These are phyloP conservation scores for Apeltes quadracus DNA, from an alignment of 2,113 vertebrate genomes.

Conservation along the genomic window DNA sequence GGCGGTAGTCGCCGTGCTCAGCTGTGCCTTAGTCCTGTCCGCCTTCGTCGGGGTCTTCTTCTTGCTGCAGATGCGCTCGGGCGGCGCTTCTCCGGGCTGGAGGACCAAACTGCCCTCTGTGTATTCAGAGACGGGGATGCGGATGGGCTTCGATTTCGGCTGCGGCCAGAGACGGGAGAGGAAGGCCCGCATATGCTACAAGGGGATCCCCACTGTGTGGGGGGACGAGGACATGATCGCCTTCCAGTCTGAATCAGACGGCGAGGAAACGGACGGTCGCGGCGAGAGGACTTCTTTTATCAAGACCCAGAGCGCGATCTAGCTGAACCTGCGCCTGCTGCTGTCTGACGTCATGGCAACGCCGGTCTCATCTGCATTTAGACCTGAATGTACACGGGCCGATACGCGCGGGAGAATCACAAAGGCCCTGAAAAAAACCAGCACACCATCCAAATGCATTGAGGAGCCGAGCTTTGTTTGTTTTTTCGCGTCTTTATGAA, in stretches of 20 bases:
- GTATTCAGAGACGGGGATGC: slow-evolving; percentile 74
- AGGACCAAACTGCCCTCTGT: slow-evolving; percentile 88
- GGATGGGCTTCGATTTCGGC: slow-evolving; percentile 71
- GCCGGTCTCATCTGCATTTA: slow-evolving; percentile 4
- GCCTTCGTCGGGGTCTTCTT: slow-evolving; percentile 88
- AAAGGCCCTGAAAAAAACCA: background rate
- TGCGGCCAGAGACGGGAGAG: slow-evolving; percentile 65
- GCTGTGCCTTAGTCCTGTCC: slow-evolving; percentile 89
- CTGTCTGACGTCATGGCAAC: background rate
- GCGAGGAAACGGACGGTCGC: slow-evolving; percentile 86
- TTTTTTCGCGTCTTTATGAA: slow-evolving; percentile 45
- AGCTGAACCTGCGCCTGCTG: slow-evolving; percentile 57
- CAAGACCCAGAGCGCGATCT: slow-evolving; percentile 94
- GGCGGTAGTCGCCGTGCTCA: slow-evolving; percentile 85
- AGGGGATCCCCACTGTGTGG: slow-evolving; percentile 94
- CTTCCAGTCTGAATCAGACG: slow-evolving; percentile 88
- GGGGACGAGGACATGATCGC: slow-evolving; percentile 85
- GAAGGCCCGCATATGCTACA: slow-evolving; percentile 87
- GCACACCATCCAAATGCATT: slow-evolving; percentile 14
- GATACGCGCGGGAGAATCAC: slow-evolving; percentile 10
- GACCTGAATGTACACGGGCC: slow-evolving; percentile 11
- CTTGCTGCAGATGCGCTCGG: slow-evolving; percentile 88
- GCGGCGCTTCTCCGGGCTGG: slow-evolving; percentile 79
- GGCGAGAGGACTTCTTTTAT: slow-evolving; percentile 96
- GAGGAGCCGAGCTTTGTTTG: background rate